Evolutionary conservation across 2,888 invertebrate species (phyloP), one percentile per base, ranked within the genome.

Genomic region (Rotaria sp.): DNA sequence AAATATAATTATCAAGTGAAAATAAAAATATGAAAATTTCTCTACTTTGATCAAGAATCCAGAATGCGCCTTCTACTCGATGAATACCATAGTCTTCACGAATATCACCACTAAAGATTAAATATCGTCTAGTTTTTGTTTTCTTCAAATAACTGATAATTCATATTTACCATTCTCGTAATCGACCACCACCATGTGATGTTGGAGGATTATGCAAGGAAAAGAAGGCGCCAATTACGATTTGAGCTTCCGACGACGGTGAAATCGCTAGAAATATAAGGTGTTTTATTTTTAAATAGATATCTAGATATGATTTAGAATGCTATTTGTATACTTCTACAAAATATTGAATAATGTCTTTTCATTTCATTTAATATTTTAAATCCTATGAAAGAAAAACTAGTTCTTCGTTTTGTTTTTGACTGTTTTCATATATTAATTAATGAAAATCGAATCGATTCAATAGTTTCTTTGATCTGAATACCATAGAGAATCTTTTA

Each of bases 71-170:
- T 91, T 94, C 94, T 38, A 93, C 93, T 87, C 94, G 91, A 90
- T 94, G 94, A 85, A 94, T 94, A 84, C 94, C 94, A 91, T 94
- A 94, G 89, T 94, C 93, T 90, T 94, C 94, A 89, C 94, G 93
- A 87, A 94, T 93, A 85, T 90, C 91, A 4, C 94, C 94, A 89
- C 94, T 94, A 35, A 67, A 67, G 18, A 18, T 30, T 4, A 30
- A 35, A 13, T 59, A 30, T 50, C 18, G 3, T 50, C 50, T 50
- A 18, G 5, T 52, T 21, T 52, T 52, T 24, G 24, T 24, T 24
- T 24, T 24, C 21, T 52, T 52, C 21, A 52, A 52, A 52, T 52
- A 7, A 52, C 24, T 8, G 24, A 24, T 52, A 8, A 8, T 52
- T 41, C 4, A 55, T 55, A 35, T 7, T 35, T 80, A 80, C 80